Evolutionary conservation across 2,797 vertebrate species (phyloP), one percentile per base, ranked within the genome.

Genomic region (Poeciliopsis gracilis): DNA sequence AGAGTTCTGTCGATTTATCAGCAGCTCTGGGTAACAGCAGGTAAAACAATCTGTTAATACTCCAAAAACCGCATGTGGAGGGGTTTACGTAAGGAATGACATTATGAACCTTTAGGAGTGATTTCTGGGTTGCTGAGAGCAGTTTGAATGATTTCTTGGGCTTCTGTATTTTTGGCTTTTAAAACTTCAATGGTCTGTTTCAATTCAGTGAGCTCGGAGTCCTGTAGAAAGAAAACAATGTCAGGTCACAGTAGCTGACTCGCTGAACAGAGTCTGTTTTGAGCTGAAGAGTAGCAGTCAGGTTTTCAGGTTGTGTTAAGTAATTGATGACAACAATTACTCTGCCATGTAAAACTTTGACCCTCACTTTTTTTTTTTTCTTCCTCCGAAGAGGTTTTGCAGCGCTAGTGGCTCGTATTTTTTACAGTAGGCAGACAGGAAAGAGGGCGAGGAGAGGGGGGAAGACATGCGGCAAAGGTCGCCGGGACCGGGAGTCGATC

Each of bases 1-100:
- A 36, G 98, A 99, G 87, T 99, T 99, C 92, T 99, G 98, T 13
- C 98, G 95, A 91, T 97, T 97, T 88, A 99, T 98, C 83, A 95
- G 95, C 74, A 97, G 93, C 77, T 99, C 98, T 99, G 88, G 33
- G 75, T 6, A 66, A 10, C 63, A 84, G 16, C 7, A 75, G 7
- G 53, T 72, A 79, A 77, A 0, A 84, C 15, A 45, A 61, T 12
- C 3, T 59, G 41, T 13, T 45, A 77, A 20, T 3, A 46, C 23
- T 2, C 2, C 8, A 3, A 51, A 4, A 10, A 5, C 76, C 11
- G 2, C 30, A n/a, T 15, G 1, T 43, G 12, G 28, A 5, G 25
- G 15, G 36, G 51, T 49, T 38, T 1, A 46, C 55, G 75, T 53
- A 47, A 15, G n/a, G 11, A 4, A 25, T 13, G 15, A 0, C 28